phyloP scores from a whole-genome alignment of 2,888 invertebrate genomes.

The Nesidiocoris tenuis region DNA sequence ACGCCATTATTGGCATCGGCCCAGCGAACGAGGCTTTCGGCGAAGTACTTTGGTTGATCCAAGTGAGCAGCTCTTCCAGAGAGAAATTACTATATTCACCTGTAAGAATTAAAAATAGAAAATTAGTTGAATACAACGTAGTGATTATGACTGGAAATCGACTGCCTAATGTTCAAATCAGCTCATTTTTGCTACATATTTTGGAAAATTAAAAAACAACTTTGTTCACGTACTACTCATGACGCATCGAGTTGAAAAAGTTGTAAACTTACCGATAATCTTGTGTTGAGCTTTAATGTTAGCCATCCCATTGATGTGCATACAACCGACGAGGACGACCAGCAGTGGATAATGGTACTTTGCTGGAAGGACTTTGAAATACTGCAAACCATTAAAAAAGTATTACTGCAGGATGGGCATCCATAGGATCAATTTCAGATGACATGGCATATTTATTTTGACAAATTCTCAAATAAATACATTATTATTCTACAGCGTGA shows the following conservation, averaged over 20 bases:
- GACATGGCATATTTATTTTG: too few species aligned
- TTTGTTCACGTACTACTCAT: too few species aligned
- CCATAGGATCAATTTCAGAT: too few species aligned
- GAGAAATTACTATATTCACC: slow-evolving; percentile 61
- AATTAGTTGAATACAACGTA: too few species aligned
- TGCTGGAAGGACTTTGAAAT: slow-evolving; percentile 55
- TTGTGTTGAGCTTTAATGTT: slow-evolving; percentile 59
- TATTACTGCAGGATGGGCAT: background rate
- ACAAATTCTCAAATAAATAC: background rate
- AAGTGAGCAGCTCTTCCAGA: slow-evolving; percentile 72
- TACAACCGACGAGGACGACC: slow-evolving; percentile 59
- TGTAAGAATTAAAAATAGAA: too few species aligned
- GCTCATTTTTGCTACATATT: too few species aligned
- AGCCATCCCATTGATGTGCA: slow-evolving; percentile 59
- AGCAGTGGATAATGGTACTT: slow-evolving; percentile 56
- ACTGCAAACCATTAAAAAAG: slow-evolving; percentile 51
- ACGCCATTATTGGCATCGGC: slow-evolving; percentile 81
- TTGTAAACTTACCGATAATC: slow-evolving; percentile 56
- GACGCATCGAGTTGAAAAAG: too few species aligned
- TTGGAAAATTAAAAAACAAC: too few species aligned
- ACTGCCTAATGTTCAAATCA: too few species aligned
- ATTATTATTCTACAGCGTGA: background rate
- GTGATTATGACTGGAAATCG: too few species aligned
- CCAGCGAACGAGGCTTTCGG: slow-evolving; percentile 76
- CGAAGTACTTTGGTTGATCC: slow-evolving; percentile 68